These are phyloP conservation scores for Steatocranus sp. DNA, from an alignment of 2,797 vertebrate species.

Conservation along the genomic window DNA sequence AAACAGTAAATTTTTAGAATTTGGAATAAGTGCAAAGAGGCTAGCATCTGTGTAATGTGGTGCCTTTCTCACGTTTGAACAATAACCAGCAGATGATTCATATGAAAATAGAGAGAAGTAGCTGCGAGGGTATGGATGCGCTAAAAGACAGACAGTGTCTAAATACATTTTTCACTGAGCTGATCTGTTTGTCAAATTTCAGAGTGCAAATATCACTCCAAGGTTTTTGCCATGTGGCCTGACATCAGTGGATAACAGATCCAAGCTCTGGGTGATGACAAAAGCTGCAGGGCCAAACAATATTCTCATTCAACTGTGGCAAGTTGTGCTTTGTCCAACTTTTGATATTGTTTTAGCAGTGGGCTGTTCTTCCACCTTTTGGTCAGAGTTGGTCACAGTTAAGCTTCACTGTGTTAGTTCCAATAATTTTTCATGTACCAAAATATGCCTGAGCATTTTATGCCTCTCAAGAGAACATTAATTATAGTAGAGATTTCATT, in stretches of 20 bases:
- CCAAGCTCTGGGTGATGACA: slow-evolving; percentile 4
- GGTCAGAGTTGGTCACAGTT: not conserved
- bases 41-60: not conserved
- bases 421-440: not conserved
- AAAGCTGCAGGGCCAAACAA: slow-evolving; percentile 21
- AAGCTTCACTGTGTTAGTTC: not conserved
- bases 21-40: slow-evolving; percentile 17
- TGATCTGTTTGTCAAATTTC: slow-evolving; percentile 32
- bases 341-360: not conserved
- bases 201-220: slow-evolving; percentile 6
- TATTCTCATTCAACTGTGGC: not conserved
- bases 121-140: not conserved
- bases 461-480: not conserved
- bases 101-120: not conserved
- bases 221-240: slow-evolving; percentile 19
- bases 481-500: not conserved
- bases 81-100: not conserved
- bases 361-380: not conserved
- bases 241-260: slow-evolving; percentile 25
- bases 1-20: slow-evolving; percentile 7
- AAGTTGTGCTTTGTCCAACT: slow-evolving; percentile 1
- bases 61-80: not conserved
- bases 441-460: not conserved
- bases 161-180: not conserved
- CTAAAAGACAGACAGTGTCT: not conserved